A percentile compares a stretch with the other conserved stretches of the same genome.
phyloP scores from a whole-genome alignment of 2,797 vertebrate species.

The Gallinago solitaria region DNA sequence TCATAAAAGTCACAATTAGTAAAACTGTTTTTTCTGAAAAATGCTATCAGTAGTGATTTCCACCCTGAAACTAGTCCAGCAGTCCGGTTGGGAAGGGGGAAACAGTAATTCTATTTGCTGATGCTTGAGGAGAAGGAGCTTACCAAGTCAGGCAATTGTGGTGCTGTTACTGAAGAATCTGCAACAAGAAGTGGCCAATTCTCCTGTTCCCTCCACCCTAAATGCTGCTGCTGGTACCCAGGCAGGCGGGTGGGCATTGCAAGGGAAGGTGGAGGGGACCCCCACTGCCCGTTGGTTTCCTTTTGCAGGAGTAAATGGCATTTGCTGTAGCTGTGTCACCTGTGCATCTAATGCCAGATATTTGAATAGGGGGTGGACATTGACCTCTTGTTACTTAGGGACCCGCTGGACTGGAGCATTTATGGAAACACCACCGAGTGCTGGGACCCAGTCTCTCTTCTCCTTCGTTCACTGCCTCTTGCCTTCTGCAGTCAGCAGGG shows the following conservation, averaged over 20 bases:
- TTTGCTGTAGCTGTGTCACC: not conserved
- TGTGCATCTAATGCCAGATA: not conserved
- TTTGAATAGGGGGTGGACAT: not conserved
- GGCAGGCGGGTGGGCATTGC: not conserved
- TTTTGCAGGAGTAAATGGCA: not conserved
- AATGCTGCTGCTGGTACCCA: not conserved
- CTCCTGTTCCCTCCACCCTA: not conserved
- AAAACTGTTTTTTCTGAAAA: not conserved
- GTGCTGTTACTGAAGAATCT: not conserved
- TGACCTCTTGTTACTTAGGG: not conserved
- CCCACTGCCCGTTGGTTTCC: not conserved
- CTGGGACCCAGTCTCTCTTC: not conserved
- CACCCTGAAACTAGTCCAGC: not conserved
- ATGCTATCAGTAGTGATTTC: not conserved
- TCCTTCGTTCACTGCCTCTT: not conserved
- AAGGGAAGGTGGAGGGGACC: not conserved
- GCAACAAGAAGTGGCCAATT: not conserved
- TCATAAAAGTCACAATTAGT: not conserved
- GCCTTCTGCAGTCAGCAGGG: not conserved
- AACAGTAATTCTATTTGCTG: not conserved
- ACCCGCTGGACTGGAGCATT: not conserved
- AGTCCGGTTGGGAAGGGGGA: not conserved
- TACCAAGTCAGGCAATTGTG: not conserved
- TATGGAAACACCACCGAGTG: not conserved
- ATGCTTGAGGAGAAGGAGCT: not conserved